A percentile compares a stretch with the other conserved stretches of the same genome.
Conservation (phyloP, 2,113 vertebrate genomes). For the Sprattus sprattus region DNA sequence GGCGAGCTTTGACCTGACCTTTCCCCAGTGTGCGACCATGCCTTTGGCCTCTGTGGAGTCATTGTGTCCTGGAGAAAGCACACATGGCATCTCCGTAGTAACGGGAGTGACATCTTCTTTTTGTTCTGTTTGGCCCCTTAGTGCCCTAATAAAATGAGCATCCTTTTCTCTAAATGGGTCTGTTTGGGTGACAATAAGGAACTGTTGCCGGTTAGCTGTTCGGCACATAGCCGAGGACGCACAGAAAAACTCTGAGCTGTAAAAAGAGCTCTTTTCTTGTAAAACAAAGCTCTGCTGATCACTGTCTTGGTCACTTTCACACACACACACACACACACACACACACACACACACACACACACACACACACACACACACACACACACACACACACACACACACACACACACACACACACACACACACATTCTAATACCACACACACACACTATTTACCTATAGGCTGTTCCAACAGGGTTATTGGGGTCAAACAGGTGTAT, state of each 20-base stretch:
- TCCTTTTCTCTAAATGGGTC: slow-evolving; percentile 12
- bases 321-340: neutral
- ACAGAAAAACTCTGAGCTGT: neutral
- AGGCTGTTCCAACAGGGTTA: neutral
- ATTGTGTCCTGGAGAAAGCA: slow-evolving; percentile 32
- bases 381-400: neutral
- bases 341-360: neutral
- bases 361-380: neutral
- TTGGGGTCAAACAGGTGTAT: neutral
- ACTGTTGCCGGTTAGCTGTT: neutral
- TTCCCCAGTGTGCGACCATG: slow-evolving; percentile 59
- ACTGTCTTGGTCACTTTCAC: neutral
- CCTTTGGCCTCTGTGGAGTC: slow-evolving; percentile 67
- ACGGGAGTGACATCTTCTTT: slow-evolving; percentile 57
- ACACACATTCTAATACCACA: neutral
- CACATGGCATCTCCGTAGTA: slow-evolving; percentile 49
- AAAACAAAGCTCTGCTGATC: neutral
- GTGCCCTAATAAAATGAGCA: neutral
- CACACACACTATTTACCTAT: slow-evolving; percentile 36
- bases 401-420: neutral
- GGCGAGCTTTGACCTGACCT: slow-evolving; percentile 62
- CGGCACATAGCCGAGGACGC: neutral
- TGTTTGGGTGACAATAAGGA: slow-evolving; percentile 24
- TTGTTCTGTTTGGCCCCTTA: slow-evolving; percentile 9
- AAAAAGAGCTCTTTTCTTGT: neutral